Conservation (phyloP, 2,888 invertebrate genomes). For the Callinectes sapidus region DNA sequence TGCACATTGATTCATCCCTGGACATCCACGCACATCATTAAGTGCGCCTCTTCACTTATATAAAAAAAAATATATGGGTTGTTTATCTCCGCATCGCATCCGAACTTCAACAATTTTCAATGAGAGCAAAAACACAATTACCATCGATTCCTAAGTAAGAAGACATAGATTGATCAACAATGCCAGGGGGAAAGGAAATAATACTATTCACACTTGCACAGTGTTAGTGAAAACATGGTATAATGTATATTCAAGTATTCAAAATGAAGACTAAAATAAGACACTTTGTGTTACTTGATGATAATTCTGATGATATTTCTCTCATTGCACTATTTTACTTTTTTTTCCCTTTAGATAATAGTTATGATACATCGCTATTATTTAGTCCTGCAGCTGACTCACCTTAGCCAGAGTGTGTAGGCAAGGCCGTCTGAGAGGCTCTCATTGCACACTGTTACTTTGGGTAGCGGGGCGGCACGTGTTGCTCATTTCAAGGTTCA, state of each 20-base stretch:
- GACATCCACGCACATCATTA: neutral
- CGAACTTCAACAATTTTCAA: neutral
- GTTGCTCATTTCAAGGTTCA: conserved; percentile 33
- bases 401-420: neutral
- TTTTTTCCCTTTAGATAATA: too few relatives aligned
- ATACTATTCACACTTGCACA: neutral
- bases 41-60: neutral
- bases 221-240: neutral
- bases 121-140: neutral
- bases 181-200: neutral
- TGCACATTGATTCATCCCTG: neutral
- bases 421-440: neutral
- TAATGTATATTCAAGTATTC: neutral
- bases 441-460: neutral
- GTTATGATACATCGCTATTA: too few relatives aligned
- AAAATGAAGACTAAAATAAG: too few relatives aligned
- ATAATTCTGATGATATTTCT: too few relatives aligned
- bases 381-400: neutral
- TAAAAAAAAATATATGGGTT: neutral
- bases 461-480: neutral
- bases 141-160: neutral
- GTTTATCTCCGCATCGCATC: neutral
- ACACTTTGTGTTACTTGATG: too few relatives aligned
- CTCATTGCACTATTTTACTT: too few relatives aligned
- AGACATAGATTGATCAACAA: neutral